phyloP scores from a whole-genome alignment of 2,888 invertebrate genomes.

The Ophraella communa region DNA sequence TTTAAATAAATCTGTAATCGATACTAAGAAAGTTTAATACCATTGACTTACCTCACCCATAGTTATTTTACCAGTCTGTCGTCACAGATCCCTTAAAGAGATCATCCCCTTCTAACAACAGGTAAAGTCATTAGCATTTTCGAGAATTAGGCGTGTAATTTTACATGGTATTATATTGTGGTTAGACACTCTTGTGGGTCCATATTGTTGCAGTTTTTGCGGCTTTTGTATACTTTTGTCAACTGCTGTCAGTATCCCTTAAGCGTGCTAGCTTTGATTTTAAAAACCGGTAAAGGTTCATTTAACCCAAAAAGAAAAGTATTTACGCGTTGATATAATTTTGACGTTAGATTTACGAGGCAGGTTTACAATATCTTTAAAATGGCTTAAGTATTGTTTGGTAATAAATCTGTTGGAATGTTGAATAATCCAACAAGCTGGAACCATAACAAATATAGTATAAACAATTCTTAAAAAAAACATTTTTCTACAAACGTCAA shows the following conservation, averaged over 20 bases:
- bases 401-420: background rate
- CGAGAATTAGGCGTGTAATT: conserved; percentile 38
- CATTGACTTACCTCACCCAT: conserved; percentile 23
- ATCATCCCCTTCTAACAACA: conserved; percentile 41
- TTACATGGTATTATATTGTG: conserved; percentile 21
- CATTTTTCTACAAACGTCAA: no score
- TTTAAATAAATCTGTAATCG: conserved; percentile 15
- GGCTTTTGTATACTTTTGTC: conserved; percentile 1
- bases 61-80: conserved; percentile 32
- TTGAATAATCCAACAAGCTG: no score
- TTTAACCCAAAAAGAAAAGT: background rate
- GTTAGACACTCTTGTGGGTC: conserved; percentile 5
- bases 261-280: background rate
- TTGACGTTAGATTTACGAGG: background rate
- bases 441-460: no score
- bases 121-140: conserved; percentile 41
- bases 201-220: conserved; percentile 5
- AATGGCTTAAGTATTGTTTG: no score
- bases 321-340: background rate
- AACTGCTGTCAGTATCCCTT: conserved; percentile 2
- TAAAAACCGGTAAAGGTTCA: background rate
- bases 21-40: conserved; percentile 21
- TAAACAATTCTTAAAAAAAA: no score
- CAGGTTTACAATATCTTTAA: no score
- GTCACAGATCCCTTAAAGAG: conserved; percentile 33